phyloP scores from a whole-genome alignment of 2,113 vertebrate genomes.

The Brachyhypopomus gauderio region DNA sequence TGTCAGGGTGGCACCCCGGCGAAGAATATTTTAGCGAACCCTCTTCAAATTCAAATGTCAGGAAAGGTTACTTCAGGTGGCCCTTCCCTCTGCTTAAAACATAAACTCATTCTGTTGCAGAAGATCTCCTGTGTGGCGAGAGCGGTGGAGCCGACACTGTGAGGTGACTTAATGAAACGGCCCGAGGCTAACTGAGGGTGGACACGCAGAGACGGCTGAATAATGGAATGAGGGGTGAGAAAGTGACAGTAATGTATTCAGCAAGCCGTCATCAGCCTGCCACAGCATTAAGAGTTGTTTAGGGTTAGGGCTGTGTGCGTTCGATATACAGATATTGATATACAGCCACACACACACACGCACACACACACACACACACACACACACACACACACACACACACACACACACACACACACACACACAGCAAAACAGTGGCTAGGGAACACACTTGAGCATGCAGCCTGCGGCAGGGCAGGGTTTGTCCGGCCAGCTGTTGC shows the following conservation, averaged over 20 bases:
- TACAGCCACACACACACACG: no score
- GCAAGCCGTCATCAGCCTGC: conserved; percentile 14
- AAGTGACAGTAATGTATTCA: conserved; percentile 45
- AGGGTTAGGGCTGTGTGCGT: conserved; percentile 14
- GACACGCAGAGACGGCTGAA: conserved; percentile 40
- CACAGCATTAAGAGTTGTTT: conserved; percentile 32
- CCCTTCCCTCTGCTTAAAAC: conserved; percentile 24
- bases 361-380: no score
- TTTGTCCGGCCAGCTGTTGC: not conserved
- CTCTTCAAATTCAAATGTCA: not conserved
- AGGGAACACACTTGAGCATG: not conserved
- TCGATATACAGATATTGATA: no score
- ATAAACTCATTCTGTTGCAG: conserved; percentile 15
- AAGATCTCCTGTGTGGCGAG: conserved; percentile 9
- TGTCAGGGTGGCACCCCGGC: no score
- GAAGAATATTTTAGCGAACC: not conserved
- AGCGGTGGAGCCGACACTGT: conserved; percentile 13
- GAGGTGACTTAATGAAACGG: conserved; percentile 33
- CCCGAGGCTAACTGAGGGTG: conserved; percentile 41
- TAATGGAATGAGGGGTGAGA: conserved; percentile 37
- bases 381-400: no score
- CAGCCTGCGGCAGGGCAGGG: not conserved
- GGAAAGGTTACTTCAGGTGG: not conserved
- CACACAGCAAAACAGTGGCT: not conserved
- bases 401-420: not conserved